A percentile compares a stretch with the other conserved stretches of the same genome.
These are phyloP conservation scores for Artibeus lituratus DNA, from an alignment of 2,797 vertebrate genomes.

Conservation along the genomic window DNA sequence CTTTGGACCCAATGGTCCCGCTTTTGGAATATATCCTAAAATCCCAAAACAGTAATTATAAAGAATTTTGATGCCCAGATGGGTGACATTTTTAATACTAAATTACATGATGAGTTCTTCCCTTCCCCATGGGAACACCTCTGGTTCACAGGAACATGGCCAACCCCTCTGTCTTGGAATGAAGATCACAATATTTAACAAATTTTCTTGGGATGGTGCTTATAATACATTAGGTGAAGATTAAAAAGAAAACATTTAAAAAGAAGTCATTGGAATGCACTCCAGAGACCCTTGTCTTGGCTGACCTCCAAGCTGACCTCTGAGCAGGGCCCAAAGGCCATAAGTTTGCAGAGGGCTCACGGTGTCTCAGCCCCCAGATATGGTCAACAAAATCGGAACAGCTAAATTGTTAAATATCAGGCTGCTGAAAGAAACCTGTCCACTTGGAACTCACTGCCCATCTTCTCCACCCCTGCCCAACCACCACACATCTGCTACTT, in stretches of 20 bases:
- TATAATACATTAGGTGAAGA: conserved; percentile 77
- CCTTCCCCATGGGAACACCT: conserved; percentile 73
- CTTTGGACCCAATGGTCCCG: not conserved
- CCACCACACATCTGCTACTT: too few species aligned
- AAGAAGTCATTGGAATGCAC: not conserved
- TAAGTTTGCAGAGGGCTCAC: not conserved
- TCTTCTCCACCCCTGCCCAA: too few species aligned
- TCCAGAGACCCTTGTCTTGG: rapidly evolving
- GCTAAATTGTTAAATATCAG: not conserved
- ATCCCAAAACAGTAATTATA: not conserved
- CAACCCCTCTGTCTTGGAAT: conserved; percentile 66
- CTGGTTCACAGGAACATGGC: conserved; percentile 52
- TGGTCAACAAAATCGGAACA: not conserved
- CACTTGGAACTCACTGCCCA: too few species aligned
- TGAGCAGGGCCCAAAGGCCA: not conserved
- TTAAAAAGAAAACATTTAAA: too few species aligned
- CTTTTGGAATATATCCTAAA: not conserved
- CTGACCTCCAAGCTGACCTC: not conserved
- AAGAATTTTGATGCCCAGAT: conserved; percentile 25
- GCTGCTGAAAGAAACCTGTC: too few species aligned
- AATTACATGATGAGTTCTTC: conserved; percentile 37
- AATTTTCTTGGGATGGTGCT: conserved; percentile 74
- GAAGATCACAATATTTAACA: conserved; percentile 68
- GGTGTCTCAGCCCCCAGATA: not conserved
- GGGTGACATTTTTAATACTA: conserved; percentile 63